phyloP scores from a whole-genome alignment of 2,888 invertebrate species.

The Epinotia brunnichana region DNA sequence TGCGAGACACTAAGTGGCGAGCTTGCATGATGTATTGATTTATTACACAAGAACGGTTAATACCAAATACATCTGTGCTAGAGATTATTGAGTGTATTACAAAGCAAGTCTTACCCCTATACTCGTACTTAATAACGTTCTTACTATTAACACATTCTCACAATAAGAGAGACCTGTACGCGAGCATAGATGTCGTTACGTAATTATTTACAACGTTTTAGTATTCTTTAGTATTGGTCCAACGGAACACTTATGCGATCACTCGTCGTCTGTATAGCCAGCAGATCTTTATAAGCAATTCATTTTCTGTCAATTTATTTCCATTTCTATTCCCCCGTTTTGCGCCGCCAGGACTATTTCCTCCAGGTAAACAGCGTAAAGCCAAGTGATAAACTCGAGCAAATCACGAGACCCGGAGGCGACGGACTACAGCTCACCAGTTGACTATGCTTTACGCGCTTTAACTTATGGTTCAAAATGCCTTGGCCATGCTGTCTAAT shows the following conservation, averaged over 20 bases:
- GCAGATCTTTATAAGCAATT: background rate
- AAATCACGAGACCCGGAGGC: constrained; percentile 23
- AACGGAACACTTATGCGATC: background rate
- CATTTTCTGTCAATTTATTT: background rate
- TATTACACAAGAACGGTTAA: too few relatives aligned
- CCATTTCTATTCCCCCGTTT: background rate
- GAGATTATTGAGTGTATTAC: too few relatives aligned
- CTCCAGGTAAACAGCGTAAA: constrained; percentile 2
- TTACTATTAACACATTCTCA: too few relatives aligned
- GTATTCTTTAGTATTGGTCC: background rate
- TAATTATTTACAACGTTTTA: background rate
- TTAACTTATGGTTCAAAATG: constrained; percentile 4
- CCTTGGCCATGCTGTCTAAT: background rate
- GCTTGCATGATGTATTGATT: too few relatives aligned
- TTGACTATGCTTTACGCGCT: background rate
- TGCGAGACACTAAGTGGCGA: too few relatives aligned
- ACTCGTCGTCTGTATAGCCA: background rate
- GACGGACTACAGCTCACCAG: background rate
- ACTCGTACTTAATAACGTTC: too few relatives aligned
- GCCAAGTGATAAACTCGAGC: constrained; percentile 18
- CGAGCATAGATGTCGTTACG: background rate
- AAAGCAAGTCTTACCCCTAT: too few relatives aligned
- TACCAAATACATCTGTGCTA: too few relatives aligned
- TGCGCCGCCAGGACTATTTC: constrained; percentile 8
- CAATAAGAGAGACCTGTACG: too few relatives aligned